phyloP scores from a whole-genome alignment of 1,140 invertebrate genomes.

The Sitodiplosis mosellana region DNA sequence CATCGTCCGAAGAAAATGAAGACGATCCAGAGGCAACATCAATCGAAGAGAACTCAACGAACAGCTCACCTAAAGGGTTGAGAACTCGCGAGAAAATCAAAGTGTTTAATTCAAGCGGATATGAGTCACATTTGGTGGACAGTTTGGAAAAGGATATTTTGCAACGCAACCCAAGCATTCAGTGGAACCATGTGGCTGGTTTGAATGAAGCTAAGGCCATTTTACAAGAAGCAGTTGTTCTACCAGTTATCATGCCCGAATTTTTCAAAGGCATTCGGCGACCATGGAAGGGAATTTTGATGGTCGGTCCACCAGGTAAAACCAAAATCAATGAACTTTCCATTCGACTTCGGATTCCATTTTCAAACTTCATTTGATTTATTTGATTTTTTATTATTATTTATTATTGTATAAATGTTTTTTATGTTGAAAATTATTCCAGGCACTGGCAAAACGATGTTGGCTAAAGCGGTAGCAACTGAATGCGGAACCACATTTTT shows the following conservation, averaged over 20 bases:
- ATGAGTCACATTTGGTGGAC: constrained; percentile 63
- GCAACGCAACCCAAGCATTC: constrained; percentile 88
- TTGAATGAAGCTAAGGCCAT: constrained; percentile 87
- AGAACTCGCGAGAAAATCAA: constrained; percentile 31
- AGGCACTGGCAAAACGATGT: constrained; percentile 95
- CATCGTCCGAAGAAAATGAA: constrained; percentile 22
- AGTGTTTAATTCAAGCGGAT: constrained; percentile 52
- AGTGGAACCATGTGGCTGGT: constrained; percentile 95
- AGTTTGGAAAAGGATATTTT: constrained; percentile 85
- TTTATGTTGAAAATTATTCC: too few species aligned
- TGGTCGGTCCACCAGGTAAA: constrained; percentile 25
- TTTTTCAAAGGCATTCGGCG: constrained; percentile 87
- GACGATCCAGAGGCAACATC: constrained; percentile 21
- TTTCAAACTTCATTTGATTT: too few species aligned
- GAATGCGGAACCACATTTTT: constrained; percentile 99
- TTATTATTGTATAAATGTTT: constrained; percentile 68
- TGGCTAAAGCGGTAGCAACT: constrained; percentile 96
- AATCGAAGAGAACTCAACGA: constrained; percentile 19
- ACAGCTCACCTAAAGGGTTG: constrained; percentile 13
- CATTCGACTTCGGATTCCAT: too few species aligned
- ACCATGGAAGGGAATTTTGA: constrained; percentile 74
- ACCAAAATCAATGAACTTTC: too few species aligned
- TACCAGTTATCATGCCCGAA: constrained; percentile 95
- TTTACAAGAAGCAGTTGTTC: constrained; percentile 90
- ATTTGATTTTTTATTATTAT: constrained; percentile 34